Conservation (phyloP, 1,140 invertebrate genomes). For the Drosophila dunni region DNA sequence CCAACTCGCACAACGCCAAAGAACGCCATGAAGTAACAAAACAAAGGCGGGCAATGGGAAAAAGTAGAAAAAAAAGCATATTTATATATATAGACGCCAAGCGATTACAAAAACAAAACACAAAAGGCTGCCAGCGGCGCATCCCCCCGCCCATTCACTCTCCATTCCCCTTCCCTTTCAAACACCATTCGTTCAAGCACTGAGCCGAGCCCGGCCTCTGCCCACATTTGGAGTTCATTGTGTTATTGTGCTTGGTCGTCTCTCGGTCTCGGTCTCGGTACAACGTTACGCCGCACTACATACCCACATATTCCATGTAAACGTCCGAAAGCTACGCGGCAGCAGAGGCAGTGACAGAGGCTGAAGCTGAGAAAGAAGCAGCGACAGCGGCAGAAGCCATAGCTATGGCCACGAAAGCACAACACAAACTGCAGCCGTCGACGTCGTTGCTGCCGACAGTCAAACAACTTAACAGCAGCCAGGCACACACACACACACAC, state of each 20-base stretch:
- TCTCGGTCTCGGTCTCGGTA: slow-evolving; percentile 51
- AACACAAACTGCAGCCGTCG: slow-evolving; percentile 52
- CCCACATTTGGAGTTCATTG: slow-evolving; percentile 78
- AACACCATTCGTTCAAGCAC: slow-evolving; percentile 19
- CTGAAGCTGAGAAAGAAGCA: slow-evolving; percentile 10
- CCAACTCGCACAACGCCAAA: slow-evolving; percentile 54
- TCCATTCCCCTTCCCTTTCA: not conserved
- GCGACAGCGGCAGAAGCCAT: slow-evolving; percentile 48
- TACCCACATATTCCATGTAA: slow-evolving; percentile 76
- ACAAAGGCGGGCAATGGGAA: slow-evolving; percentile 68
- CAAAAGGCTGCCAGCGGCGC: slow-evolving; percentile 58
- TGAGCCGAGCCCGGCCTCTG: slow-evolving; percentile 39
- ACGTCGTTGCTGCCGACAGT: slow-evolving; percentile 23
- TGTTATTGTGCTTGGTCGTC: slow-evolving; percentile 76
- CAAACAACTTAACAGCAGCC: slow-evolving; percentile 53
- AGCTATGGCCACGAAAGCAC: slow-evolving; percentile 60
- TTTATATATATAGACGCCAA: slow-evolving; percentile 50
- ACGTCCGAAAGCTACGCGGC: slow-evolving; percentile 51
- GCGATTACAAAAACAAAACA: slow-evolving; percentile 56
- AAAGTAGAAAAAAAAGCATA: slow-evolving; percentile 38
- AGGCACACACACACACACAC: slow-evolving; percentile 15
- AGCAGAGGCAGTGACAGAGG: slow-evolving; percentile 11
- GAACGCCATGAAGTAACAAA: slow-evolving; percentile 63
- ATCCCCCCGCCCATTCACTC: slow-evolving; percentile 7
- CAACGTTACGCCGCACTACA: slow-evolving; percentile 62